Conservation (phyloP, 2,797 vertebrate species). For the Crocodylus rhombifer region DNA sequence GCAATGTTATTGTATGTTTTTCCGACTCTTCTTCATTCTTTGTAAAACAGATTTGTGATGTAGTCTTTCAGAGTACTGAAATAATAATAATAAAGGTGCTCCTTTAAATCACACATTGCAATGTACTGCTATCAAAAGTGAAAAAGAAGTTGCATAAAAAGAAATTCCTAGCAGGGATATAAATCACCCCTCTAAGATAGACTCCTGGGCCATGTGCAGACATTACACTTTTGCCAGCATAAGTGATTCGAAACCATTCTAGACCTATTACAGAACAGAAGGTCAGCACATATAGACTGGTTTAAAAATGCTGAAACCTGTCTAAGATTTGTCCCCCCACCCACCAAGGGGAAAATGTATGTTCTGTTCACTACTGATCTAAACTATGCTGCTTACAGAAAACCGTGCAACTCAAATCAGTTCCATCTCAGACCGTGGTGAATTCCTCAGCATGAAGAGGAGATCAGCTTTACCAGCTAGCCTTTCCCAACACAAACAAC, state of each 20-base stretch:
- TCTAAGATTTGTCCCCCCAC: too few relatives aligned
- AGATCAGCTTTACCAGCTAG: neutral
- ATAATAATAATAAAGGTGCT: neutral
- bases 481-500: rapidly evolving
- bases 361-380: too few relatives aligned
- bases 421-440: neutral
- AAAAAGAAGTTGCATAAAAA: neutral
- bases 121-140: neutral
- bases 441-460: neutral
- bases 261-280: too few relatives aligned
- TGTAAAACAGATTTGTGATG: neutral
- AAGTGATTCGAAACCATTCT: too few relatives aligned
- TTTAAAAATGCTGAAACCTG: too few relatives aligned
- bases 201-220: too few relatives aligned
- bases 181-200: neutral
- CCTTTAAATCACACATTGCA: neutral
- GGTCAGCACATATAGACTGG: too few relatives aligned
- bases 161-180: neutral
- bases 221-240: too few relatives aligned
- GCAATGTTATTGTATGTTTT: neutral
- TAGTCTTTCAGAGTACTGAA: neutral
- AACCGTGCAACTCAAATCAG: too few relatives aligned
- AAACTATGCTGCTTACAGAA: too few relatives aligned
- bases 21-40: neutral
- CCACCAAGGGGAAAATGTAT: too few relatives aligned